Base-by-base conservation (phyloP, 2,113 vertebrate genomes). In the Boulengeromyrus knoepffleri region DNA sequence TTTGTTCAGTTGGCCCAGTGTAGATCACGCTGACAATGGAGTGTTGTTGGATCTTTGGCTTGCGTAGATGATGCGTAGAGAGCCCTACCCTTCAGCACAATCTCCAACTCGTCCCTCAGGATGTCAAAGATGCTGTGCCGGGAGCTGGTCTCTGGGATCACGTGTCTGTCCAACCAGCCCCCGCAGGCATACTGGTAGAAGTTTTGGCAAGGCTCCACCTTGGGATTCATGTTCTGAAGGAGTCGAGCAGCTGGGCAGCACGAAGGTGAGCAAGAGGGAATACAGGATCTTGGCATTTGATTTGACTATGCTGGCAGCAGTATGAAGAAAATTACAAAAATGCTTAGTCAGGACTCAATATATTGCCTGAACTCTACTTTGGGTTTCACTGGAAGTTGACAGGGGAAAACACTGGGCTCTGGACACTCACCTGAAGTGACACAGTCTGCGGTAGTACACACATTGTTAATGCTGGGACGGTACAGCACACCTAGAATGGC, bases 131-230 rank as follows among this genome's bases (percentile, higher is more conserved):
- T 95, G 49, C 97, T 99, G 95, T 99, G 98, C 2, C 97, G 96
- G 9, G 98, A 98, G 94, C 96, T 99, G 88, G 97, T 98, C 94
- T 99, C 98, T 0, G 98, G 98, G 91, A 99, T 98, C n/a, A 99
- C 97, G 0, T 99, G 97, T 6, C 92, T 93, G 92, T 93, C 96
- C 91, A 98, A 95, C 98, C 98, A 99, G 45, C 98, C 98, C 39
- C 98, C 98, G 0, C 98, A 99, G 1, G 98, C 97, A 0, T 98
- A 98, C 95, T 97, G 97, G 95, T 99, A 99, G 95, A 99, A 99
- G 92, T 99, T 97, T 49, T 97, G 92, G 86, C 98, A 99, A 0
- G 98, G 98, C 52, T 98, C 96, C 85, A 94, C 93, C 0, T 93
- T 93, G 0, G 93, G 91, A 92, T 99, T 97, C 98, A 99, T 99